These are phyloP conservation scores for Candoia aspera DNA, from an alignment of 2,113 vertebrate species.

Conservation along the genomic window DNA sequence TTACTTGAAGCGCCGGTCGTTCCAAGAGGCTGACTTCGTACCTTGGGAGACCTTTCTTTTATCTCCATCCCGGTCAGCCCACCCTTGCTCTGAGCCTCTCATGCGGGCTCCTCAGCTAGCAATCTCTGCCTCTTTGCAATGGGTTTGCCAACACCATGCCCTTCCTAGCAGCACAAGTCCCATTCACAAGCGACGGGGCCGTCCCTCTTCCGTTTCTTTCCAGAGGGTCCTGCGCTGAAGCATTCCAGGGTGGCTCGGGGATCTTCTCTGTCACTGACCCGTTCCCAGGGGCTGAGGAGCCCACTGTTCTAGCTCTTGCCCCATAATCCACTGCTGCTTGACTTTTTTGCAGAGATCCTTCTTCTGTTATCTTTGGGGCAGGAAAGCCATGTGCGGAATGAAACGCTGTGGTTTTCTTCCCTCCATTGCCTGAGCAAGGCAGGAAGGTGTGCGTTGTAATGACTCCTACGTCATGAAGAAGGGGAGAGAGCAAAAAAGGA, in stretches of 20 bases:
- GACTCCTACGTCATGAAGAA: no score
- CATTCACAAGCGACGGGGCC: background rate
- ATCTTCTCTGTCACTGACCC: background rate
- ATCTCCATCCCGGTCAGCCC: background rate
- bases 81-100: no score
- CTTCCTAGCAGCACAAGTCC: background rate
- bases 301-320: background rate
- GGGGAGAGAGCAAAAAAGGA: background rate
- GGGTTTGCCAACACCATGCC: background rate
- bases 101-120: background rate
- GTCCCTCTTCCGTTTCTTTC: background rate
- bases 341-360: background rate
- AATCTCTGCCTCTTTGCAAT: background rate
- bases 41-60: background rate
- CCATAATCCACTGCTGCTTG: background rate
- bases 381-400: background rate
- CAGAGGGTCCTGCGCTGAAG: background rate
- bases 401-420: no score
- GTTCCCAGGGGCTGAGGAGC: background rate
- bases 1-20: background rate
- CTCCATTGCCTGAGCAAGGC: accelerated
- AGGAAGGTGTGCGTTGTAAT: no score
- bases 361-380: background rate
- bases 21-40: background rate
- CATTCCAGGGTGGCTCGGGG: background rate